These are phyloP conservation scores for Epizoanthus stellaris DNA, from an alignment of 92 coral and sea anemone species.

Conservation along the genomic window DNA sequence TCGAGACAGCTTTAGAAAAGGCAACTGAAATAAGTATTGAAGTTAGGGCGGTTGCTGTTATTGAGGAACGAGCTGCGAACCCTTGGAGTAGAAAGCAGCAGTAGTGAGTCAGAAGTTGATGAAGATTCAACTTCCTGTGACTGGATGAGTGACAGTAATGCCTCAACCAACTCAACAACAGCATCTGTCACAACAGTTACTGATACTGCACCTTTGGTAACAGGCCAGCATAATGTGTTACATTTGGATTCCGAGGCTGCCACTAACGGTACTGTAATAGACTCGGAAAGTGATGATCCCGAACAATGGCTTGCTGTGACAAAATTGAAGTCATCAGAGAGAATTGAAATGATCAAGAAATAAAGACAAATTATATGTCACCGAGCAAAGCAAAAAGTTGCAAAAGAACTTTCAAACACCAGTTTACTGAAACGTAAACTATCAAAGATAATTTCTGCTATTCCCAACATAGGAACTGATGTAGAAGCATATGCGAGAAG, in stretches of 20 bases:
- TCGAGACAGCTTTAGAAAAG: conserved; percentile 34
- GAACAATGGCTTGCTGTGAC: conserved; percentile 45
- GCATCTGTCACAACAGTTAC: not conserved
- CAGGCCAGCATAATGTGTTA: too few species aligned
- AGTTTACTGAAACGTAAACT: conserved; percentile 43
- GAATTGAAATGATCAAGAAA: conserved; percentile 49
- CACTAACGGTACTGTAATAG: conserved; percentile 10
- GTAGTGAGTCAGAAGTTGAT: conserved; percentile 56
- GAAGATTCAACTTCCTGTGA: conserved; percentile 42
- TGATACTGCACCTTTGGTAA: not conserved
- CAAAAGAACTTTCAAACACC: conserved; percentile 46
- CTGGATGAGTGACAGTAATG: conserved; percentile 55
- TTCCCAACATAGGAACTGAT: conserved; percentile 38
- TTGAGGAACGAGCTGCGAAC: conserved; percentile 54
- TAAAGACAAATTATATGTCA: conserved; percentile 28
- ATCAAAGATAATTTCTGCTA: conserved; percentile 43
- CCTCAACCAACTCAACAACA: not conserved
- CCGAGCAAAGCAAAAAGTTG: conserved; percentile 32
- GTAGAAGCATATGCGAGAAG: conserved; percentile 43
- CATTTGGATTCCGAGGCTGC: too few species aligned
- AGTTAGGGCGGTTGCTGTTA: conserved; percentile 52
- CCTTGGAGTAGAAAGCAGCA: conserved; percentile 49
- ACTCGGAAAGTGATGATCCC: conserved; percentile 54
- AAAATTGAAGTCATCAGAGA: conserved; percentile 44
- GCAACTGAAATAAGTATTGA: conserved; percentile 36